Conservation (phyloP, 2,797 vertebrate genomes). For the Bradypodion pumilum region DNA sequence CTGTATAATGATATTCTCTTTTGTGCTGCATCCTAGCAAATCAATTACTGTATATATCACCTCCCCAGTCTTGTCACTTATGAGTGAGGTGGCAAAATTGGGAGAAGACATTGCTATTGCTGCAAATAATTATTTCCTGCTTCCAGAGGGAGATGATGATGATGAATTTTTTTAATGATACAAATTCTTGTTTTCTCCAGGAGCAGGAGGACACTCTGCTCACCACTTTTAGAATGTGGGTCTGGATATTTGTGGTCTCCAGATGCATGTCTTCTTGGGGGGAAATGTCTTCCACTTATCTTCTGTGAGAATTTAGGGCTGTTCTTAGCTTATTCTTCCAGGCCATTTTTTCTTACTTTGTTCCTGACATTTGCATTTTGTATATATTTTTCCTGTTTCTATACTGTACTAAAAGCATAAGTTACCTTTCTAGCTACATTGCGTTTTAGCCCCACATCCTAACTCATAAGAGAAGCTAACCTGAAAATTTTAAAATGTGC, state of each 20-base stretch:
- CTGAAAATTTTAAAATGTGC: background rate
- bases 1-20: too few relatives aligned
- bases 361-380: background rate
- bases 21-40: too few relatives aligned
- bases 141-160: background rate
- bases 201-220: background rate
- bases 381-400: background rate
- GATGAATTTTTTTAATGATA: background rate
- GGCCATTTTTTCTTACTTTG: background rate
- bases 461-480: background rate
- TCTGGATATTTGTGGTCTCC: background rate
- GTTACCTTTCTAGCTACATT: background rate
- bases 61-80: too few relatives aligned
- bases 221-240: background rate
- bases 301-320: background rate
- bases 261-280: background rate
- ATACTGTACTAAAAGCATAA: background rate
- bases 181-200: background rate
- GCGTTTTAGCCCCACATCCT: background rate
- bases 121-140: background rate
- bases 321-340: background rate
- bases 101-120: too few relatives aligned
- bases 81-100: too few relatives aligned
- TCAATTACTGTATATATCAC: too few relatives aligned
- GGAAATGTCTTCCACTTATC: background rate